Conservation (phyloP, 2,797 vertebrate genomes). For the Rhyacichthys aspro region DNA sequence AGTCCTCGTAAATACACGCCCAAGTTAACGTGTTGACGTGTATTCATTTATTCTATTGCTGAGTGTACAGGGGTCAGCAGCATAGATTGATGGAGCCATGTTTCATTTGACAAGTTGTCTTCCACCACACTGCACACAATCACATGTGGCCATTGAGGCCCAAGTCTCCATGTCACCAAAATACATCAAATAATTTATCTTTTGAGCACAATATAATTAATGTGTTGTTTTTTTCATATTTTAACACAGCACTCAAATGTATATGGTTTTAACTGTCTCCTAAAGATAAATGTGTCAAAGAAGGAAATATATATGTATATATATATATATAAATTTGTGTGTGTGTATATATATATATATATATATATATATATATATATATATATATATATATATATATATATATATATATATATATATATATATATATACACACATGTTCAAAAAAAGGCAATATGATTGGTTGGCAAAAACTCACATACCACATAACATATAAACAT, state of each 20-base stretch:
- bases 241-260: background rate
- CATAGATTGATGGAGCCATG: constrained; percentile 68
- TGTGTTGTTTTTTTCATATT: constrained; percentile 14
- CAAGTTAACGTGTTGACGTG: constrained; percentile 3
- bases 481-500: no score
- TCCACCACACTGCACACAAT: constrained; percentile 71
- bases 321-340: no score
- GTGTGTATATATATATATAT: no score
- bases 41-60: constrained; percentile 51
- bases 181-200: constrained; percentile 42
- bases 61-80: constrained; percentile 54
- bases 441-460: no score
- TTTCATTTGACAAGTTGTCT: constrained; percentile 72
- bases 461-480: background rate
- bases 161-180: constrained; percentile 45
- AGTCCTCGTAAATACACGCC: no score
- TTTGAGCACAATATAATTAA: constrained; percentile 46
- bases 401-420: no score
- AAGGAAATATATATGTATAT: no score
- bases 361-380: no score
- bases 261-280: no score
- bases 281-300: no score
- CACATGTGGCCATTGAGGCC: constrained; percentile 34
- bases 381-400: no score
- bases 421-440: no score